Base-by-base conservation (phyloP, 2,888 invertebrate genomes). In the Allygus modestus region DNA sequence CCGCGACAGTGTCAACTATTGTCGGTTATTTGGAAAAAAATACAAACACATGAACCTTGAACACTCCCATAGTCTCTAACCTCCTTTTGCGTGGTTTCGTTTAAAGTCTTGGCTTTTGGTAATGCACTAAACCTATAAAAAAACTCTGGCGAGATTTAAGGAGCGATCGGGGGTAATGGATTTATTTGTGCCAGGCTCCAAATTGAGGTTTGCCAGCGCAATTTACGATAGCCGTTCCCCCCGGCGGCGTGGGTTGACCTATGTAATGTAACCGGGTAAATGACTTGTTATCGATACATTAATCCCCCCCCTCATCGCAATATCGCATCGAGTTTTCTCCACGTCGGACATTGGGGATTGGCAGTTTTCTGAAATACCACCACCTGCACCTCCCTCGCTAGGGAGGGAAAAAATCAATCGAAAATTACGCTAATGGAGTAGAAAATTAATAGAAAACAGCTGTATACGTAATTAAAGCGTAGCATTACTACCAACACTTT, bases 241-340 rank as follows among this genome's bases (percentile, higher is more conserved):
- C 5, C 23, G 23, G 2, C 65, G 15, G 65, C 15, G 65, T 28
- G 28, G 65, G 65, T 28, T 28, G 65, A 28, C 65, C 65, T 65
- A 17, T 12, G 65, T 65, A 65, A 65, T 65, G 65, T 65, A 31
- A 31, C 31, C 65, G 28, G 31, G 15, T 31, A 65, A 65, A 65
- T 65, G 65, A 65, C 65, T 65, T 65, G 65, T 65, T 65, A 65
- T 65, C 65, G 65, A 65, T 65, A 28, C 65, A 65, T 65, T 65
- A 65, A 28, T 28, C 65, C 28, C 65, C 65, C 28, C 31, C 28
- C 15, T 23, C 58, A n/a, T 2, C 58, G 7, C 31, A 17, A 65
- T 31, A 65, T 65, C 17, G 15, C 65, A 65, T 65, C 65, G 28
- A 28, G 65, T 31, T 31, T 23, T 65, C 65, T 31, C 28, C 65